Conservation (phyloP, 2,888 invertebrate genomes). For the Leptothorax acervorum region DNA sequence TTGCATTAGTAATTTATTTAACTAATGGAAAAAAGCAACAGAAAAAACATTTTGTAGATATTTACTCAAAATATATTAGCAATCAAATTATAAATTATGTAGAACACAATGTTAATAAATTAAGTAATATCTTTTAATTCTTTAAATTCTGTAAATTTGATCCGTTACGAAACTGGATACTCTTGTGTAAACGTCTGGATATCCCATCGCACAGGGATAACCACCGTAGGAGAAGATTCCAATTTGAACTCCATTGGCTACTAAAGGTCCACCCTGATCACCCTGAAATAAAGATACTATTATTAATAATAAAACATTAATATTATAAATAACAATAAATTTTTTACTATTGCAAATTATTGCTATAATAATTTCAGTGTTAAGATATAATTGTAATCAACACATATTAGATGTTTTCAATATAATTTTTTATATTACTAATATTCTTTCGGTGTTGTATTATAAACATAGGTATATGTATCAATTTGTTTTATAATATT, state of each 20-base stretch:
- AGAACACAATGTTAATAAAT: not conserved
- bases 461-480: not conserved
- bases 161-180: conserved; percentile 66
- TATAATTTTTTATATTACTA: not conserved
- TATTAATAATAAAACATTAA: not conserved
- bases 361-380: not conserved
- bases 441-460: not conserved
- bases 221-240: conserved; percentile 72
- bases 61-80: not conserved
- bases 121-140: not conserved
- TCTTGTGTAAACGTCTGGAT: conserved; percentile 75
- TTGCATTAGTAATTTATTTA: no score
- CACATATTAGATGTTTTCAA: not conserved
- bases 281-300: conserved; percentile 52
- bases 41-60: not conserved
- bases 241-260: conserved; percentile 58
- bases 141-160: conserved; percentile 63
- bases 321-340: not conserved
- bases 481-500: not conserved
- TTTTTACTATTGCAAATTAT: not conserved
- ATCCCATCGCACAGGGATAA: no score
- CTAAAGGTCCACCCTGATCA: conserved; percentile 72
- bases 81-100: not conserved
- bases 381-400: not conserved
- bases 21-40: no score